A percentile compares a stretch with the other conserved stretches of the same genome.
phyloP scores from a whole-genome alignment of 2,113 vertebrate genomes.

The Penelope pileata region DNA sequence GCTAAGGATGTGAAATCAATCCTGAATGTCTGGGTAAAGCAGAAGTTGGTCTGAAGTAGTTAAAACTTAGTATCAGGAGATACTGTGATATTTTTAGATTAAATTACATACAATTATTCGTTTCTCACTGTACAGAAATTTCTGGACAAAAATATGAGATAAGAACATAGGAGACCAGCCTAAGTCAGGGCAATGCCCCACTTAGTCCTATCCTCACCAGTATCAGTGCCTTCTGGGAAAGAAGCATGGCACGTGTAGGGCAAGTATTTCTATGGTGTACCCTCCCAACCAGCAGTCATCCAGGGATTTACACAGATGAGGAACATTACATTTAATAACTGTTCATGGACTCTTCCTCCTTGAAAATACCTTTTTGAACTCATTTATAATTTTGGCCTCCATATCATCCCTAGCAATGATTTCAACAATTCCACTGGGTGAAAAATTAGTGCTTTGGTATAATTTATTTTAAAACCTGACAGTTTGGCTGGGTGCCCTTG shows the following conservation, averaged over 20 bases:
- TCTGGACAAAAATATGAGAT: not conserved
- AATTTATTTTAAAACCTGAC: slow-evolving; percentile 31
- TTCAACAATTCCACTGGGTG: slow-evolving; percentile 29
- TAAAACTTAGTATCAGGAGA: not conserved
- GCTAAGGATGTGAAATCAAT: not conserved
- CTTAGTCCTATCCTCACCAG: not conserved
- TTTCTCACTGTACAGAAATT: not conserved
- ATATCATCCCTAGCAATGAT: not conserved
- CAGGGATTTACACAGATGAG: not conserved
- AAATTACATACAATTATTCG: not conserved
- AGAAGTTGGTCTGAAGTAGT: not conserved
- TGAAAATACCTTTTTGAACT: slow-evolving; percentile 44
- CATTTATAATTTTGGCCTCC: slow-evolving; percentile 13
- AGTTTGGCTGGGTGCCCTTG: not conserved
- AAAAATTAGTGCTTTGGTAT: slow-evolving; percentile 20
- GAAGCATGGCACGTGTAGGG: not conserved
- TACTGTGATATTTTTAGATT: not conserved
- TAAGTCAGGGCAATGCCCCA: not conserved
- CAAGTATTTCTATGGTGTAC: not conserved
- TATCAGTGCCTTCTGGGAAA: not conserved
- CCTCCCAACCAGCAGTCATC: not conserved
- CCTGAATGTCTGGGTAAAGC: not conserved
- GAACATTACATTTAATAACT: not conserved
- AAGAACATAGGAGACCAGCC: not conserved
- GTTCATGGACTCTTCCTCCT: slow-evolving; percentile 4